Evolutionary conservation across 2,113 vertebrate species (phyloP), one percentile per base, ranked within the genome.

Genomic region (Indri indri): DNA sequence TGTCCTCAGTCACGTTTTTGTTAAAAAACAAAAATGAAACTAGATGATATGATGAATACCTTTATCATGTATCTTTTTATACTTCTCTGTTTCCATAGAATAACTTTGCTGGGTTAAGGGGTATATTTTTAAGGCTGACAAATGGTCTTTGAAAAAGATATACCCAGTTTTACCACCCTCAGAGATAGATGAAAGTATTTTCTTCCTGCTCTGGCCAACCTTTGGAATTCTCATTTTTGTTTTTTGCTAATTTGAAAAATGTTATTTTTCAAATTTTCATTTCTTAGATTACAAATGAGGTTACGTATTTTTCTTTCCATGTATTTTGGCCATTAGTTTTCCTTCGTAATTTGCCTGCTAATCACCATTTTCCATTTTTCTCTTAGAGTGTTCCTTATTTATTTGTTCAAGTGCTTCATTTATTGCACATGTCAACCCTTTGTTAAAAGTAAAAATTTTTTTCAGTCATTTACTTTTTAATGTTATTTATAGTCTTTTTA

Each of bases 221-320:
- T 73, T 81, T 57, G 40, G 22, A 76, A 87, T 95, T 80, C 47
- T 74, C 23, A 52, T 63, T 89, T 27, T 66, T 76, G 32, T 63
- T 83, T 79, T 85, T 71, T 66, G 34, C 32, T 86, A 83, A 68
- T 68, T 94, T 32, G 22, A 83, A 91, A 87, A 65, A 65, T 57
- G 37, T 34, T 71, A 61, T 17, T 77, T 91, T 50, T 22, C 61
- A 83, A 83, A 27, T 63, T 83, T 94, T 76, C 9, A 70, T 92
- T 94, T 95, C 11, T 79, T 95, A 92, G 79, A 54, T 88, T 73
- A 65, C 54, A 74, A 59, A 20, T 42, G 45, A 84, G n/a, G 73
- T 84, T 84, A 20, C 42, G 65, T 92, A 32, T 88, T 96, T 82
- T 92, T 88, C 18, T 89, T 90, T 74, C 54, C 57, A 59, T 89